These are phyloP conservation scores for Beris morrisii DNA, from an alignment of 2,888 invertebrate species.

Conservation along the genomic window DNA sequence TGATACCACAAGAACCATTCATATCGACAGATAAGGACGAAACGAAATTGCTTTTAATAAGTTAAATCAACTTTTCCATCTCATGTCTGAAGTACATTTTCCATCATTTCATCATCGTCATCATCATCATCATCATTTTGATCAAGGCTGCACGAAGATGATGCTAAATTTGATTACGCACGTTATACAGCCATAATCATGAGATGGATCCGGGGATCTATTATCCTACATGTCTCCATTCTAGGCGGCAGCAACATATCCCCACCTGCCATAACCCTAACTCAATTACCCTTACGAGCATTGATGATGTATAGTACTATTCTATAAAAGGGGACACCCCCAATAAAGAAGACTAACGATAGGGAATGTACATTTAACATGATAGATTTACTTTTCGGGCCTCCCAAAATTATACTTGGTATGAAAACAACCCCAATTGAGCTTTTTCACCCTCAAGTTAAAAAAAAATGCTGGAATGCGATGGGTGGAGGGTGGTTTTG, in stretches of 20 bases:
- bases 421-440: constrained; percentile 32
- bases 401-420: constrained; percentile 35
- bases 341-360: constrained; percentile 17
- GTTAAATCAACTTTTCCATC: constrained; percentile 9
- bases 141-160: background rate
- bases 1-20: too few relatives aligned
- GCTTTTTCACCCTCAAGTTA: constrained; percentile 16
- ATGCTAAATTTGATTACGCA: constrained; percentile 26
- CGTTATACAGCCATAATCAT: constrained; percentile 30
- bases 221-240: background rate
- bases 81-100: constrained; percentile 8
- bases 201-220: constrained; percentile 10
- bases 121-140: constrained; percentile 17
- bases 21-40: too few relatives aligned
- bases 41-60: constrained; percentile 14
- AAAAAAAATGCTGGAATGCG: constrained; percentile 5
- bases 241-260: background rate
- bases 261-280: constrained; percentile 36
- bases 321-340: constrained; percentile 11
- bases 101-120: constrained; percentile 22
- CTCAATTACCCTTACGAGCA: constrained; percentile 36
- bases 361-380: constrained; percentile 37
- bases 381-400: constrained; percentile 39
- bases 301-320: constrained; percentile 29
- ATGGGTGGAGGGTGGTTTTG: constrained; percentile 24